Percentiles rank a stretch among this genome's conserved stretches.
These are phyloP conservation scores for Eupithecia vulgata DNA, from an alignment of 2,888 invertebrate species.

Conservation along the genomic window DNA sequence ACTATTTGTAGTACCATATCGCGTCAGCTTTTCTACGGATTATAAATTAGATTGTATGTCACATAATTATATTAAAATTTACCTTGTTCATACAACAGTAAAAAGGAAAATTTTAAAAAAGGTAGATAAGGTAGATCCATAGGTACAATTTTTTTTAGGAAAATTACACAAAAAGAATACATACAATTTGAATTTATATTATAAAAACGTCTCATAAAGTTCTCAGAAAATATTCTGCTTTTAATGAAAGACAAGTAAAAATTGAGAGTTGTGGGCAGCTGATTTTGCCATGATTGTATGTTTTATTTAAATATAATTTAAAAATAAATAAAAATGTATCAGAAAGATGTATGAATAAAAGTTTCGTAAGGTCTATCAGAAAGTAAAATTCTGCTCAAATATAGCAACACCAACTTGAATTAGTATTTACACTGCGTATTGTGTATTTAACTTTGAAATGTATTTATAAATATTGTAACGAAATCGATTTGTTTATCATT, in stretches of 20 bases:
- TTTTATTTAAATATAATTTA: neutral
- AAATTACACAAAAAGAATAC: no score
- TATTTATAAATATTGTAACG: conserved; percentile 46
- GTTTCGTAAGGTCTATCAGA: neutral
- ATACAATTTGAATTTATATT: no score
- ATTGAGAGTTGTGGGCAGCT: no score
- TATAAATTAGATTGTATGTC: neutral
- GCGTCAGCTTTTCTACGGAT: neutral
- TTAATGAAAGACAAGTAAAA: no score
- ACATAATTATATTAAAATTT: neutral
- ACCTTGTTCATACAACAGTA: no score
- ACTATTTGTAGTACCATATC: no score
- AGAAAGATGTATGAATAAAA: neutral
- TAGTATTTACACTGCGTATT: neutral
- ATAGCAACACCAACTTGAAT: neutral
- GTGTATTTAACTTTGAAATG: neutral
- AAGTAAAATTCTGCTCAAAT: conserved; percentile 2
- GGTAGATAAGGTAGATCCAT: no score
- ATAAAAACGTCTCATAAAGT: no score
- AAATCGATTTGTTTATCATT: neutral
- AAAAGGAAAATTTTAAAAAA: no score
- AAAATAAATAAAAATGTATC: neutral
- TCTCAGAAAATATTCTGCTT: no score
- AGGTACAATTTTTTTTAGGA: no score
- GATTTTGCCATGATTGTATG: neutral